Evolutionary conservation across 2,888 invertebrate species (phyloP).

Genomic region (Noctua comes): DNA sequence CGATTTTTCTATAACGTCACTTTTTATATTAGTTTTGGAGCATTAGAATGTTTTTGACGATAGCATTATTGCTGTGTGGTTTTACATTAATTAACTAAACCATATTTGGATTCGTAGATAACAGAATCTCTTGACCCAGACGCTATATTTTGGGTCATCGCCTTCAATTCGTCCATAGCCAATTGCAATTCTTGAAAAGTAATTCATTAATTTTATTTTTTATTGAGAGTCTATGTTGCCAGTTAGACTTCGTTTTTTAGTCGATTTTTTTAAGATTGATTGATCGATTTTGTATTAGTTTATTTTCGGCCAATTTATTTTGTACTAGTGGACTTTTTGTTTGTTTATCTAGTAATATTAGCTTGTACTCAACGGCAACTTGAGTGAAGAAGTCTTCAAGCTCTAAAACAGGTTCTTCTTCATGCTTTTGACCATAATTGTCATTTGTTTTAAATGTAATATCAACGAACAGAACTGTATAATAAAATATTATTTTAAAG

Average conservation of each 20-base stretch:
- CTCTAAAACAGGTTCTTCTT: neutral
- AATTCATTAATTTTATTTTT: slow-evolving; percentile 27
- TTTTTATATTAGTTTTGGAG: neutral
- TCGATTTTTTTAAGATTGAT: slow-evolving; percentile 34
- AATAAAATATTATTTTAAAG: neutral
- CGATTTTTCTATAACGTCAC: neutral
- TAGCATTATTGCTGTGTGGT: neutral
- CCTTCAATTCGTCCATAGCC: slow-evolving; percentile 33
- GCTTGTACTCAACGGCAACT: neutral
- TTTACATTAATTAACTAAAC: slow-evolving; percentile 13
- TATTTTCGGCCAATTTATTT: neutral
- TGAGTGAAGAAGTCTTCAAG: neutral
- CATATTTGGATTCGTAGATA: slow-evolving; percentile 28
- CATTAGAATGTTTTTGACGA: neutral
- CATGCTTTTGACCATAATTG: neutral
- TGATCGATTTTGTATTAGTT: slow-evolving; percentile 28
- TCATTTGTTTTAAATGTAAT: neutral
- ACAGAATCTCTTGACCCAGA: slow-evolving; percentile 38
- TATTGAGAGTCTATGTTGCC: slow-evolving; percentile 15
- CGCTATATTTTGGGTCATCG: slow-evolving; percentile 39
- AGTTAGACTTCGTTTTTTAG: slow-evolving; percentile 31
- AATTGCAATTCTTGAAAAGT: slow-evolving; percentile 43
- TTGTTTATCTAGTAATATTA: neutral
- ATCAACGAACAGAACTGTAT: neutral
- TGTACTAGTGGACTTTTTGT: neutral